Percentiles rank a stretch among this genome's conserved stretches.
These are phyloP conservation scores for Cataglyphis altisquamis DNA, from an alignment of 2,888 invertebrate genomes.

Conservation along the genomic window DNA sequence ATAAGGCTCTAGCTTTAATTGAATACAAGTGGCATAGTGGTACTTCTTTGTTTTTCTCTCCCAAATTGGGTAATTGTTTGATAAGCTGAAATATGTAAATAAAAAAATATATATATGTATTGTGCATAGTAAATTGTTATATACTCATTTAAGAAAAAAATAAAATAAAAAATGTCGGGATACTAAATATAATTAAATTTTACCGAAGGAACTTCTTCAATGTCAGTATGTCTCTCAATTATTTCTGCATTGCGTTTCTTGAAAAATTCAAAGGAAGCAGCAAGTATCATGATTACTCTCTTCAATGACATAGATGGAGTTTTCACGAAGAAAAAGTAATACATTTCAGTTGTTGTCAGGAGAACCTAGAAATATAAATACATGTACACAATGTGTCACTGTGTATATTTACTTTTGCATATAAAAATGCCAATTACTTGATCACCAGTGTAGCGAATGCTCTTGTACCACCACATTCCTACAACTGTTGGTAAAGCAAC, in stretches of 20 bases:
- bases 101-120: background rate
- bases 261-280: slow-evolving; percentile 98
- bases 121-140: slow-evolving; percentile 3
- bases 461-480: slow-evolving; percentile 99
- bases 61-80: slow-evolving; percentile 95
- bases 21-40: slow-evolving; percentile 97
- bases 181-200: slow-evolving; percentile 80
- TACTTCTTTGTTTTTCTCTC: slow-evolving; percentile 98
- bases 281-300: slow-evolving; percentile 98
- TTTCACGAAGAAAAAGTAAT: slow-evolving; percentile 98
- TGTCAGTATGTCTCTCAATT: slow-evolving; percentile 96
- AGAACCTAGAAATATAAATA: slow-evolving; percentile 89
- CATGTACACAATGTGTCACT: background rate
- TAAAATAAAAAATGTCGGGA: background rate
- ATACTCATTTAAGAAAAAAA: background rate
- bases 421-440: slow-evolving; percentile 87
- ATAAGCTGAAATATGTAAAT: slow-evolving; percentile 90
- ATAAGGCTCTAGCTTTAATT: slow-evolving; percentile 95
- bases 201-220: slow-evolving; percentile 97
- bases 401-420: slow-evolving; percentile 2
- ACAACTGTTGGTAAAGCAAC: slow-evolving; percentile 96
- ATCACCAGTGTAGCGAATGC: slow-evolving; percentile 98
- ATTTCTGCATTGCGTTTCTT: slow-evolving; percentile 98
- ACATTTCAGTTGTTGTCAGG: slow-evolving; percentile 98
- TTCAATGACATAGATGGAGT: slow-evolving; percentile 98